phyloP scores from a whole-genome alignment of 2,888 invertebrate species.

The Smittia aterrima region DNA sequence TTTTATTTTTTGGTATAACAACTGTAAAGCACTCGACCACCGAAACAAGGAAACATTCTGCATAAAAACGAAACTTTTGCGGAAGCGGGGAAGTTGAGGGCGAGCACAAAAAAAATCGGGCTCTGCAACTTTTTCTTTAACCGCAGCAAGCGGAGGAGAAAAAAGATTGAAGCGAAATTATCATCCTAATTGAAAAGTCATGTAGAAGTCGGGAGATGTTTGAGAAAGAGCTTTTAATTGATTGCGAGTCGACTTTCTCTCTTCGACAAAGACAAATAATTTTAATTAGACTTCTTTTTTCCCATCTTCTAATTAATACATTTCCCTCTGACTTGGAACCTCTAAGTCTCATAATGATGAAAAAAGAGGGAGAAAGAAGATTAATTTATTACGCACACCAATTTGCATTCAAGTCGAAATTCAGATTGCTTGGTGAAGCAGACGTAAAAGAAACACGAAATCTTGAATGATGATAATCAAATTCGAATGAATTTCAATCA shows the following conservation, averaged over 20 bases:
- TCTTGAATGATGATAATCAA: conserved; percentile 30
- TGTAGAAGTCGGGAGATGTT: not conserved
- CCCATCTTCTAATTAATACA: not conserved
- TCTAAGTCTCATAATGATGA: not conserved
- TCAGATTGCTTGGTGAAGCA: not conserved
- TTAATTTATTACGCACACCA: not conserved
- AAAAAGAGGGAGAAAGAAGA: not conserved
- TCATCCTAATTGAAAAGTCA: conserved; percentile 11
- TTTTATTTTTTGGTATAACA: not conserved
- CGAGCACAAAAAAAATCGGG: not conserved
- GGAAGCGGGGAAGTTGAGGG: not conserved
- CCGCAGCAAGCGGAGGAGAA: not conserved
- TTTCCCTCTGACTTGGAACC: not conserved
- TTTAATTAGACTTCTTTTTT: conserved; percentile 16
- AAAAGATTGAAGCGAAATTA: not conserved
- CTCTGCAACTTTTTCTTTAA: not conserved
- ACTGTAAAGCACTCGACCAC: not conserved
- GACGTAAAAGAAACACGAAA: not conserved
- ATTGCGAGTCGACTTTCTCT: not conserved
- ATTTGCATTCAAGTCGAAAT: not conserved
- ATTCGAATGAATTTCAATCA: conserved; percentile 36
- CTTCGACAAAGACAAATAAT: not conserved
- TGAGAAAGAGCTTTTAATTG: conserved; percentile 11
- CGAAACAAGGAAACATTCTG: conserved; percentile 1
- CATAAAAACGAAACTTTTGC: conserved; percentile 3